Percentiles rank a stretch among this genome's conserved stretches.
Evolutionary conservation across 2,888 invertebrate species (phyloP).

Genomic region (Rhingia campestris): DNA sequence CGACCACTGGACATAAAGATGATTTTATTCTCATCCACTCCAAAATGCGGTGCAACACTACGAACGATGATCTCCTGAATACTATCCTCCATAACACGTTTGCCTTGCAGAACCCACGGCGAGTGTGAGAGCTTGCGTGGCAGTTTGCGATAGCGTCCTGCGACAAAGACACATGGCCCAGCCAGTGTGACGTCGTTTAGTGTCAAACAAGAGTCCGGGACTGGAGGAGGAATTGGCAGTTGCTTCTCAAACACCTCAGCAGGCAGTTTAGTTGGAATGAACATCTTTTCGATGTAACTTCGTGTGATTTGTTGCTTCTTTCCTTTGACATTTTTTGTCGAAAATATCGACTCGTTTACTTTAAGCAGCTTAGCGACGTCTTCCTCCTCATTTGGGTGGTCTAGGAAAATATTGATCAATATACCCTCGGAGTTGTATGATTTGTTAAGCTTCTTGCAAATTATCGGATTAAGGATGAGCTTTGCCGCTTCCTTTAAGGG

Average conservation of each 20-base stretch:
- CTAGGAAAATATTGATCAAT: slow-evolving; percentile 82
- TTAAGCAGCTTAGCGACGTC: slow-evolving; percentile 84
- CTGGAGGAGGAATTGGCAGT: slow-evolving; percentile 84
- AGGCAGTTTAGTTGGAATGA: slow-evolving; percentile 83
- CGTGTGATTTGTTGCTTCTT: slow-evolving; percentile 85
- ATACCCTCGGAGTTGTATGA: slow-evolving; percentile 84
- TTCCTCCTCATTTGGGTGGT: slow-evolving; percentile 84
- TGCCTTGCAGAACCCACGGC: slow-evolving; percentile 94
- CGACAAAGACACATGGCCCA: slow-evolving; percentile 81
- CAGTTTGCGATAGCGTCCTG: slow-evolving; percentile 90
- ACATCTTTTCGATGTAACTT: slow-evolving; percentile 85
- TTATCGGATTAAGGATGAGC: slow-evolving; percentile 86
- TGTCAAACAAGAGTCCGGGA: slow-evolving; percentile 79
- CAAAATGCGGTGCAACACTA: slow-evolving; percentile 85
- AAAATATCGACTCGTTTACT: slow-evolving; percentile 77
- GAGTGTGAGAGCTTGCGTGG: slow-evolving; percentile 94
- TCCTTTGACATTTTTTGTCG: slow-evolving; percentile 74
- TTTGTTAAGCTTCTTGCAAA: slow-evolving; percentile 85
- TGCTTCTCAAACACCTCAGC: slow-evolving; percentile 83
- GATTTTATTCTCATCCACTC: slow-evolving; percentile 80
- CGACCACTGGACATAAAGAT: slow-evolving; percentile 96
- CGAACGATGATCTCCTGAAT: slow-evolving; percentile 94
- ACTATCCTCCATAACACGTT: slow-evolving; percentile 91
- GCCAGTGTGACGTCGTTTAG: slow-evolving; percentile 78
- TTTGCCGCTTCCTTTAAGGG: slow-evolving; percentile 92